These are phyloP conservation scores for Silurus meridionalis DNA, from an alignment of 2,113 vertebrate species.

Conservation along the genomic window DNA sequence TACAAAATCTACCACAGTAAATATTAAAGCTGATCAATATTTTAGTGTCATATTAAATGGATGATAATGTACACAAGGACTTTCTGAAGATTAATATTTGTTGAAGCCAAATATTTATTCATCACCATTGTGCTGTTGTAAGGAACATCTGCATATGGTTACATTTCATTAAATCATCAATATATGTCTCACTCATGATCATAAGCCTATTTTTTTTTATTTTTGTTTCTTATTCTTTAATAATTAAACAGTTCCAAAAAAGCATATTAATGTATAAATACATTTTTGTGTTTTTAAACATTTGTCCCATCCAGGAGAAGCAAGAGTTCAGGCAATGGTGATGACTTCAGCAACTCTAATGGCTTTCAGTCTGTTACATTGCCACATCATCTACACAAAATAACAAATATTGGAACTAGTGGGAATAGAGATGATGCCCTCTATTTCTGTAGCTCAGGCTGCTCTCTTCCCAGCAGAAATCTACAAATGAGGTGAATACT, in stretches of 20 bases:
- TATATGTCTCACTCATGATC: background rate
- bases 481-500: background rate
- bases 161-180: background rate
- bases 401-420: constrained; percentile 19
- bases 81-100: background rate
- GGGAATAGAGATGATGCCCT: constrained; percentile 26
- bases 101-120: background rate
- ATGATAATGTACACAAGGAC: background rate
- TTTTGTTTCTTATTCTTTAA: no score
- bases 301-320: background rate
- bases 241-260: no score
- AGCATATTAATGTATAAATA: background rate
- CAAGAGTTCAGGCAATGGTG: background rate
- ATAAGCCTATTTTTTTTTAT: background rate
- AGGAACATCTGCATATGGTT: background rate
- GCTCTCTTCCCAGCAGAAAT: background rate
- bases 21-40: background rate
- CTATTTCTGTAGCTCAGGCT: background rate
- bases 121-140: background rate
- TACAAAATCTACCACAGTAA: no score
- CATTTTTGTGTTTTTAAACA: background rate
- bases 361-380: background rate
- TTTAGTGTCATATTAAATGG: background rate
- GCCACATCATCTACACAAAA: background rate
- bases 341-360: background rate